A percentile compares a stretch with the other conserved stretches of the same genome.
phyloP scores from a whole-genome alignment of 2,113 vertebrate genomes.

The Myrmecophaga tridactyla region DNA sequence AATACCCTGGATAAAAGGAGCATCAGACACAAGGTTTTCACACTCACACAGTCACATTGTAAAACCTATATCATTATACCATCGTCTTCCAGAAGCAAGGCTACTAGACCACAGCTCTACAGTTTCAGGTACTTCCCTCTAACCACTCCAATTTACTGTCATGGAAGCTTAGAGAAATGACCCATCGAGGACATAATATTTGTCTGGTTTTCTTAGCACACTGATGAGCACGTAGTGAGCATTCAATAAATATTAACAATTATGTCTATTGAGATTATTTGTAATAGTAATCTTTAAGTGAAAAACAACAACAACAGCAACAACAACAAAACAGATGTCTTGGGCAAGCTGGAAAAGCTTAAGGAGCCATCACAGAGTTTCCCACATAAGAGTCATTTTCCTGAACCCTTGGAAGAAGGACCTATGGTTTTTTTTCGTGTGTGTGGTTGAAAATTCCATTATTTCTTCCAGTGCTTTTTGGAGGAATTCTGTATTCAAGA shows the following conservation, averaged over 20 bases:
- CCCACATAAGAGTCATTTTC: neutral
- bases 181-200: neutral
- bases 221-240: fast-evolving
- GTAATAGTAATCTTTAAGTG: neutral
- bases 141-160: no score
- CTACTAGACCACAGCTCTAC: no score
- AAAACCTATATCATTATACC: no score
- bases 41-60: no score
- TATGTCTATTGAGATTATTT: neutral
- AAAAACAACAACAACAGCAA: no score
- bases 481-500: neutral
- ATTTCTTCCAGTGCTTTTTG: constrained; percentile 17
- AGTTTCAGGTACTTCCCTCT: no score
- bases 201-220: neutral
- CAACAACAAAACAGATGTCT: no score
- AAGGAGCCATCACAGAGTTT: neutral
- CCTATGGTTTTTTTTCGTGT: neutral
- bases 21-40: no score
- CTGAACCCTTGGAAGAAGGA: neutral
- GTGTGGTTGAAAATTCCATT: constrained; percentile 12
- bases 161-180: neutral
- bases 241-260: neutral
- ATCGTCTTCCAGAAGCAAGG: no score
- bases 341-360: neutral
- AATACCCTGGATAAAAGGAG: no score